Evolutionary conservation across 2,113 vertebrate genomes (phyloP), one percentile per base, ranked within the genome.

Genomic region (Hydrolagus affinis): DNA sequence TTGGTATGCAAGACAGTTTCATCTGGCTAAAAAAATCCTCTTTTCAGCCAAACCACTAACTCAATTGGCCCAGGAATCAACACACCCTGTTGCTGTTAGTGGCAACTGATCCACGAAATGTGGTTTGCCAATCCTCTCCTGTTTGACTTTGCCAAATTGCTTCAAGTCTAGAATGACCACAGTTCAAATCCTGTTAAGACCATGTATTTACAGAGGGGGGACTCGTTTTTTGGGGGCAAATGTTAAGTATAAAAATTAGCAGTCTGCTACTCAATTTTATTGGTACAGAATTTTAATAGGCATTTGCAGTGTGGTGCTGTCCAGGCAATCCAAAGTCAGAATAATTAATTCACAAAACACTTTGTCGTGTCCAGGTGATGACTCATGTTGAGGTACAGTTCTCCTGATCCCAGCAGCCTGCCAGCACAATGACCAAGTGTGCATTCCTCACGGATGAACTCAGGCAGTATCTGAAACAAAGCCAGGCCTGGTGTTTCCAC

Each of bases 31-130:
- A 66, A 83, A 83, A 83, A 44, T 64, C 32, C 62, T 17, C 17
- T 66, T 28, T 83, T 83, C 11, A 83, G 78, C 78, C 78, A 83
- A 83, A 83, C 78, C 78, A 83, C 76, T 83, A 83, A 83, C 78
- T 83, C 78, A 83, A 66, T 83, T 83, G 78, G 78, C 78, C 78
- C 28, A 66, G 25, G 25, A 66, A 83, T 83, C 78, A 83, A 83
- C 78, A 83, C 62, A 83, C 17, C 11, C 19, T 83, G 78, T 66
- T 83, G 78, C 78, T 83, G 78, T 83, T 83, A 66, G 62, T 83
- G 62, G 62, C 25, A 83, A 83, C 60, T 66, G 60, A 83, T 83
- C 78, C 78, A 83, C 66, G 78, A 83, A 83, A 15, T 83, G 78
- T 17, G 78, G 78, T 83, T 83, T 83, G 78, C 78, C 78, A 83